Conservation (phyloP, 2,113 vertebrate species). For the Nothocercus julius region DNA sequence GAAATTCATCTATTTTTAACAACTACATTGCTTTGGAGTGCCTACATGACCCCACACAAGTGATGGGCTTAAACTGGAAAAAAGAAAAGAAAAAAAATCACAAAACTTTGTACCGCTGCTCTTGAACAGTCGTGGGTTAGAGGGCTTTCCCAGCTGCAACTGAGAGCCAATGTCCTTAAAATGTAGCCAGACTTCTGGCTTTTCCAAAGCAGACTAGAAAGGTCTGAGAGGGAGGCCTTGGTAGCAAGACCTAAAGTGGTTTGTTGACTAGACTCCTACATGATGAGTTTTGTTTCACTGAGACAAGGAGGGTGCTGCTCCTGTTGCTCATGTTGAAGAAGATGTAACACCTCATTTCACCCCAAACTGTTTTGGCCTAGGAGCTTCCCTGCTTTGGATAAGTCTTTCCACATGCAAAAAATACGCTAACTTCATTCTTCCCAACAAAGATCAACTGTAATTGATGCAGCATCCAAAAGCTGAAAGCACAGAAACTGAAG, state of each 20-base stretch:
- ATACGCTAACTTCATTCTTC: background rate
- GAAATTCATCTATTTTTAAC: background rate
- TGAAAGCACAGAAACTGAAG: background rate
- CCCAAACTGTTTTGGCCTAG: background rate
- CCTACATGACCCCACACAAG: background rate
- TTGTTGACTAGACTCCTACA: background rate
- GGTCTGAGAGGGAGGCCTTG: background rate
- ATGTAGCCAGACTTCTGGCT: background rate
- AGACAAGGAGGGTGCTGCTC: background rate
- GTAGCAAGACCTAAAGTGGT: background rate
- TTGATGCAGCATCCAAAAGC: conserved; percentile 8
- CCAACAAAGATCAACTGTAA: background rate
- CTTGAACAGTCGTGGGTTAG: background rate
- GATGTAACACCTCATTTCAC: background rate
- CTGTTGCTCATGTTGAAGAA: background rate
- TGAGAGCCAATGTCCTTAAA: background rate
- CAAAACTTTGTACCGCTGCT: rapidly evolving
- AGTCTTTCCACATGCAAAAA: background rate
- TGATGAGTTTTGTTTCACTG: background rate
- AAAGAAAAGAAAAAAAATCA: background rate
- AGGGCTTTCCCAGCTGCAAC: background rate
- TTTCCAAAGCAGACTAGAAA: background rate
- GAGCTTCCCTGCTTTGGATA: background rate
- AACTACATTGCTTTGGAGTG: background rate
- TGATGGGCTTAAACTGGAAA: background rate